Evolutionary conservation across 2,113 vertebrate genomes (phyloP).

Genomic region (Tetrao urogallus): DNA sequence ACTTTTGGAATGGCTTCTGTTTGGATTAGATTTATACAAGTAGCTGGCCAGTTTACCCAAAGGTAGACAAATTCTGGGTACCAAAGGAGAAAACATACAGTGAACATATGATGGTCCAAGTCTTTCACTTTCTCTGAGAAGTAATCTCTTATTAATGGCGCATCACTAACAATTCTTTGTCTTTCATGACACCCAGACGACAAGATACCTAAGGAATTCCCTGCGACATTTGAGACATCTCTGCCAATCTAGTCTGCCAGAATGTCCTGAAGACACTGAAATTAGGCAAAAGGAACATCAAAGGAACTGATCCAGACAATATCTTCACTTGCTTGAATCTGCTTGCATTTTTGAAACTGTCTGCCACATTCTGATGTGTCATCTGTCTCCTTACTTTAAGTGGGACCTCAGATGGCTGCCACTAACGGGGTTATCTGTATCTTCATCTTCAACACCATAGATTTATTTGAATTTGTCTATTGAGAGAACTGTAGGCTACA

Average conservation of each 20-base stretch:
- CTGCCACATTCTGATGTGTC: neutral
- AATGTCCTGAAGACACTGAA: neutral
- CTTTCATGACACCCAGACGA: neutral
- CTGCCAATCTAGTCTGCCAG: neutral
- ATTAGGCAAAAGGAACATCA: neutral
- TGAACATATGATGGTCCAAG: neutral
- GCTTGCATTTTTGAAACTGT: neutral
- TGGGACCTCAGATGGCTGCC: neutral
- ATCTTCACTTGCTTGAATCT: neutral
- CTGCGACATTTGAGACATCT: neutral
- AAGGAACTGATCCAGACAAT: neutral
- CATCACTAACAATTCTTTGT: neutral
- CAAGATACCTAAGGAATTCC: neutral
- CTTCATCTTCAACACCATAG: neutral
- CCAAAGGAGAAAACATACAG: neutral
- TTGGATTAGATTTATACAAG: neutral
- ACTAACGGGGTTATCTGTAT: neutral
- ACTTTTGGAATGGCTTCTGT: neutral
- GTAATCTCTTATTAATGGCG: neutral
- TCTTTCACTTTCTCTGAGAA: neutral
- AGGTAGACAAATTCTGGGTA: rapidly evolving
- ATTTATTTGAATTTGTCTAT: neutral
- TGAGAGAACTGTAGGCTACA: neutral
- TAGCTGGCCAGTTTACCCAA: neutral
- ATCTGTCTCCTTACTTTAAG: neutral